phyloP scores from a whole-genome alignment of 2,888 invertebrate genomes.

The Ectropis crepuscularia region DNA sequence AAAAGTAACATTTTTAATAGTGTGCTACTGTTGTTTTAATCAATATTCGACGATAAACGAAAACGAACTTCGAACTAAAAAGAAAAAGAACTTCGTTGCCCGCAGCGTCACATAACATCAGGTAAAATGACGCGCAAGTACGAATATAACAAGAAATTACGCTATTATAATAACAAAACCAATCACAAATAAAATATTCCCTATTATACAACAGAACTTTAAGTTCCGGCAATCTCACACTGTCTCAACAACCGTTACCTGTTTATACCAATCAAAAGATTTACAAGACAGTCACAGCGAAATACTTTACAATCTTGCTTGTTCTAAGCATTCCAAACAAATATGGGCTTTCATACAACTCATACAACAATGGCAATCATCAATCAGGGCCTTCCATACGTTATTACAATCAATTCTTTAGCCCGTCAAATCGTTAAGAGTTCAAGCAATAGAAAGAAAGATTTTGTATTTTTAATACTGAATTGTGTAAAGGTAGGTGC shows the following conservation, averaged over 20 bases:
- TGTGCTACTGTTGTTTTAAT: too few relatives aligned
- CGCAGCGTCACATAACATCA: too few relatives aligned
- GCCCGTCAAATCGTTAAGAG: slow-evolving; percentile 38
- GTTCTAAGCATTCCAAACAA: slow-evolving; percentile 26
- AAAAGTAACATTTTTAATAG: too few relatives aligned
- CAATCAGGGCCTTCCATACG: slow-evolving; percentile 30
- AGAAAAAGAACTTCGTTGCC: too few relatives aligned
- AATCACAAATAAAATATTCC: neutral
- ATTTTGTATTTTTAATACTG: slow-evolving; percentile 26
- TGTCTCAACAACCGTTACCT: slow-evolving; percentile 5
- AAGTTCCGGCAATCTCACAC: neutral
- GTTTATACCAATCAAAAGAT: slow-evolving; percentile 11
- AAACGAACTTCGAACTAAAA: too few relatives aligned
- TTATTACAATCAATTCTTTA: slow-evolving; percentile 40
- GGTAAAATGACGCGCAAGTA: too few relatives aligned
- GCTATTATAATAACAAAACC: too few relatives aligned
- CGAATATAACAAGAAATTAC: too few relatives aligned
- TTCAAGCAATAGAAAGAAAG: slow-evolving; percentile 34
- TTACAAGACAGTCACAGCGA: slow-evolving; percentile 16
- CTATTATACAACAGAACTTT: neutral
- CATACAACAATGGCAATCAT: slow-evolving; percentile 34
- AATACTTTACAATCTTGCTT: slow-evolving; percentile 19
- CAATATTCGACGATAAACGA: too few relatives aligned
- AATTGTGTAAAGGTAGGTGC: slow-evolving; percentile 2
- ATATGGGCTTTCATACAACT: slow-evolving; percentile 20